Evolutionary conservation across 1,140 invertebrate species (phyloP).

Genomic region (Parasteatoda tepidariorum): DNA sequence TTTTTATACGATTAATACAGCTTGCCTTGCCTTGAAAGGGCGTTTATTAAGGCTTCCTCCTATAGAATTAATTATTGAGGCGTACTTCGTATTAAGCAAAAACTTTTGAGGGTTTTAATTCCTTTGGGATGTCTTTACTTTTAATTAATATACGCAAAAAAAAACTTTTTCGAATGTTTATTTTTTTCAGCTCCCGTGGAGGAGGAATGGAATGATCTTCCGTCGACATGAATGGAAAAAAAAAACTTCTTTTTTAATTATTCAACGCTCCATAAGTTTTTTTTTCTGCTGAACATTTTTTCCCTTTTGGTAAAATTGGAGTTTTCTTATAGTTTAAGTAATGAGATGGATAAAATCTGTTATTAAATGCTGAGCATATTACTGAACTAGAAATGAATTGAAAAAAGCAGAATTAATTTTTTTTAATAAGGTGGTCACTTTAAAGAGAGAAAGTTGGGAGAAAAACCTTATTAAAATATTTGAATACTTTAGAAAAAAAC

Average conservation of each 20-base stretch:
- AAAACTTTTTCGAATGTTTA: conserved; percentile 50
- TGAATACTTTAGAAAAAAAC: conserved; percentile 2
- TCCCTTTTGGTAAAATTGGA: conserved; percentile 28
- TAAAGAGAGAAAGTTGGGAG: conserved; percentile 19
- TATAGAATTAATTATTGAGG: conserved; percentile 53
- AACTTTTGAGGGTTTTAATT: conserved; percentile 38
- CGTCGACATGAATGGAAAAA: conserved; percentile 17
- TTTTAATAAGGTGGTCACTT: conserved; percentile 32
- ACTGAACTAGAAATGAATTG: conserved; percentile 37
- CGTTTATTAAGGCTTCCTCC: conserved; percentile 44
- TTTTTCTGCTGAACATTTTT: conserved; percentile 17
- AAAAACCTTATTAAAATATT: conserved; percentile 45
- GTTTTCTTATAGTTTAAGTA: conserved; percentile 57
- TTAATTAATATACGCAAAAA: conserved; percentile 56
- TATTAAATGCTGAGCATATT: conserved; percentile 53
- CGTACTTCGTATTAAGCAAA: conserved; percentile 17
- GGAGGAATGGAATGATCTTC: conserved; percentile 27
- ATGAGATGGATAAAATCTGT: conserved; percentile 50
- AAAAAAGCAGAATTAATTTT: conserved; percentile 31
- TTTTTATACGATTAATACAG: conserved; percentile 47
- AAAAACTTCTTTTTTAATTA: conserved; percentile 44
- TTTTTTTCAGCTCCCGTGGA: conserved; percentile 43
- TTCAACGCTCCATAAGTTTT: conserved; percentile 26
- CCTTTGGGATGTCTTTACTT: conserved; percentile 53
- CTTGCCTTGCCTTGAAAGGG: conserved; percentile 13